These are phyloP conservation scores for Dexiosoma caninum DNA, from an alignment of 2,888 invertebrate species.

Conservation along the genomic window DNA sequence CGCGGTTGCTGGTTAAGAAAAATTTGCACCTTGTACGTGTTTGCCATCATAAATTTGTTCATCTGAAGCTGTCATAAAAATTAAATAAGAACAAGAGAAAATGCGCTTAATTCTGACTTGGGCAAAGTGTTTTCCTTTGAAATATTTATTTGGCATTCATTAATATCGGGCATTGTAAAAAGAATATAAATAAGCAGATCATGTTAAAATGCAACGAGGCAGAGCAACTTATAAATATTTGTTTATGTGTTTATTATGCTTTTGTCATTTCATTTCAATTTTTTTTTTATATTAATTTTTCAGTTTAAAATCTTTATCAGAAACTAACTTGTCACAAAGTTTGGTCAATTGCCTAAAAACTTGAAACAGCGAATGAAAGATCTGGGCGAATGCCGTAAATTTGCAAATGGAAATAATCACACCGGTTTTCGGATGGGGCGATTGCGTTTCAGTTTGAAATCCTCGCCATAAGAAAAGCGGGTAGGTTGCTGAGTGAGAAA, in stretches of 20 bases:
- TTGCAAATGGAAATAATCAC: too few species aligned
- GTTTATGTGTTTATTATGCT: not conserved
- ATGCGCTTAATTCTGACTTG: not conserved
- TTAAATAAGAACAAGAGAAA: constrained; percentile 27
- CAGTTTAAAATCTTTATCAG: not conserved
- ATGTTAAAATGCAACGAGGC: not conserved
- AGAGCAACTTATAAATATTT: not conserved
- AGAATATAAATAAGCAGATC: not conserved
- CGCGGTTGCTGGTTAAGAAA: not conserved
- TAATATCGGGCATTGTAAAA: not conserved
- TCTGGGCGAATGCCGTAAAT: not conserved
- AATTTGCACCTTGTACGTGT: constrained; percentile 20
- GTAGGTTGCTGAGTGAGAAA: too few species aligned
- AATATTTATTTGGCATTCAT: not conserved
- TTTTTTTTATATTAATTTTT: not conserved
- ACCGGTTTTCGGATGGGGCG: too few species aligned
- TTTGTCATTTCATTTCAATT: not conserved
- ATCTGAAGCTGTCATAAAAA: constrained; percentile 45
- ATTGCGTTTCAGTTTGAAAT: too few species aligned
- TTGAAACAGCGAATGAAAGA: not conserved
- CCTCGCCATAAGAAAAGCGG: too few species aligned
- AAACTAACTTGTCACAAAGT: not conserved
- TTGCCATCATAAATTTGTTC: constrained; percentile 9
- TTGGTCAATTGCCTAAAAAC: not conserved
- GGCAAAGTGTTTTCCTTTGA: not conserved